Evolutionary conservation across 1,140 invertebrate genomes (phyloP).

Genomic region (Planococcus citri): DNA sequence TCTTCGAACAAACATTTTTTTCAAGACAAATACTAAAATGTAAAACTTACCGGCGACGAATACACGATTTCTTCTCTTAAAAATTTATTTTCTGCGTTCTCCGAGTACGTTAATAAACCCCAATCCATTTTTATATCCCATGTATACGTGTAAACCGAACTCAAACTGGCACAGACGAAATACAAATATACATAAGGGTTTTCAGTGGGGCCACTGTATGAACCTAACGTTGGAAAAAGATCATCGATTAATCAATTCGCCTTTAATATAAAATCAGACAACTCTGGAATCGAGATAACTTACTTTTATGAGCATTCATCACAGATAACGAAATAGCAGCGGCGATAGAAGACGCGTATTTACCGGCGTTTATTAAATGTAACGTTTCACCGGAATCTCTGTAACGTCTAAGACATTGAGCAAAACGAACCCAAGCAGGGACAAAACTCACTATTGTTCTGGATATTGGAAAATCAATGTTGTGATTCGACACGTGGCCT

Average conservation of each 20-base stretch:
- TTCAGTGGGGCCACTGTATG: slow-evolving; percentile 45
- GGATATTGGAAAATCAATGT: slow-evolving; percentile 33
- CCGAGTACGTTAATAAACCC: slow-evolving; percentile 48
- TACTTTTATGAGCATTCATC: slow-evolving; percentile 9
- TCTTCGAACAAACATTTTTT: background rate
- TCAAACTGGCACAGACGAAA: slow-evolving; percentile 55
- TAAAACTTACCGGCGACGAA: slow-evolving; percentile 45
- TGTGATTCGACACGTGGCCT: slow-evolving; percentile 38
- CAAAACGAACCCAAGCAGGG: slow-evolving; percentile 95
- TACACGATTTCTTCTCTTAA: slow-evolving; percentile 54
- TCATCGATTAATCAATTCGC: slow-evolving; percentile 21
- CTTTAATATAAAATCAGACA: no score
- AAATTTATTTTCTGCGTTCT: slow-evolving; percentile 49
- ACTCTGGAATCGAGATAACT: background rate
- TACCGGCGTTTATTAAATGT: slow-evolving; percentile 93
- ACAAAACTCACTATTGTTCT: slow-evolving; percentile 75
- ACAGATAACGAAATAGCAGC: slow-evolving; percentile 20
- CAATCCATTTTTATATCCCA: slow-evolving; percentile 93
- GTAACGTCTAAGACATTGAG: slow-evolving; percentile 92
- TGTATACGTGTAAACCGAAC: slow-evolving; percentile 61
- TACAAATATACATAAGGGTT: slow-evolving; percentile 74
- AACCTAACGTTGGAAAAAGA: slow-evolving; percentile 35
- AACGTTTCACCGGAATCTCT: slow-evolving; percentile 77
- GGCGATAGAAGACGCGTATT: slow-evolving; percentile 78
- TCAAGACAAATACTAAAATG: slow-evolving; percentile 26